Base-by-base conservation (phyloP, 1,140 invertebrate species). In the Drepana arcuata region DNA sequence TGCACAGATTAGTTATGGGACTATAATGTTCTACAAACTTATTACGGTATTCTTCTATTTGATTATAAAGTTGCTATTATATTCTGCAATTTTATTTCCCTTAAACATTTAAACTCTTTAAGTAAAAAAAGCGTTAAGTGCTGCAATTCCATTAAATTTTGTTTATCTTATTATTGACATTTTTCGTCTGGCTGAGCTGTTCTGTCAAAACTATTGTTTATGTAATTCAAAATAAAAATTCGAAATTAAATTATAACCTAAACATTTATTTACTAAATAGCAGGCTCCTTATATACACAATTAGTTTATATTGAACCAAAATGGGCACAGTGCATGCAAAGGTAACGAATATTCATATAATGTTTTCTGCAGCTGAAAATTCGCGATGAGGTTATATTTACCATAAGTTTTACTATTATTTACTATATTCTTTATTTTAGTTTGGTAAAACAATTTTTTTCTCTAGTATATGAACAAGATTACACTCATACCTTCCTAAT, bases 251-350 rank as follows among this genome's bases (percentile, higher is more conserved):
- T 5, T 25, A 29, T 14, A 24, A 11, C 11, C 9, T 31, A 7
- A 16, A 2, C 6, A 26, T 25, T 40, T 3, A 18, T 34, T 1
- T 34, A 34, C 7, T 10, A 9, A 31, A 4, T 6, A 14, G n/a
- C 25, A 27, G 13, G 14, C 23, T 16, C 1, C 15, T 7, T 12
- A 28, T 14, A 26, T n/a, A 34, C 18, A n/a, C n/a, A n/a, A 29
- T 1, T 27, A 34, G 15, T 34, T 23, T 14, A 41, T 14, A 29
- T n/a, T 16, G 2, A 15, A 35, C 3, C n/a, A 35, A 25, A 21
- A 61, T 61, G 57, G 57, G 57, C 12, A 61, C 57, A 16, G 57
- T 61, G 14, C 58, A 65, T 27, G 61, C 61, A 2, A 65, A 65
- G 55, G 61, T 65, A 53, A 48, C 2, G 18, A 9, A 21, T 21